phyloP scores from a whole-genome alignment of 2,113 vertebrate genomes.

The Hipposideros armiger region DNA sequence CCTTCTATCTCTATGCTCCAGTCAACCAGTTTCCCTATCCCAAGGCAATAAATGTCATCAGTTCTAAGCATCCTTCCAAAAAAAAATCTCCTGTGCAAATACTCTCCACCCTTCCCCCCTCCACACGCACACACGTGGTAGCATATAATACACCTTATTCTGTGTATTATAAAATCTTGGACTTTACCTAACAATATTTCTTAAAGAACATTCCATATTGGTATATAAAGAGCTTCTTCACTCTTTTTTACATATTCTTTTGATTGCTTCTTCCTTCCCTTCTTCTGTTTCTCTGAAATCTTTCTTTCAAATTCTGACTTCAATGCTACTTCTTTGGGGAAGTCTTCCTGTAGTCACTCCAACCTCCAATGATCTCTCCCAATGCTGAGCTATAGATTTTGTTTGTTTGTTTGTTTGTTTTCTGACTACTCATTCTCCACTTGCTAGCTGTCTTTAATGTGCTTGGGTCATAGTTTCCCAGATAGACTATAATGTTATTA shows the following conservation, averaged over 20 bases:
- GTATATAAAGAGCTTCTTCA: not conserved
- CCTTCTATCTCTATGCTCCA: not conserved
- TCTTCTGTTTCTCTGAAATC: not conserved
- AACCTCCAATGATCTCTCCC: not conserved
- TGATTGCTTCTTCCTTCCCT: not conserved
- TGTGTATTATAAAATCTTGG: not conserved
- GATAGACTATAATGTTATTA: not conserved
- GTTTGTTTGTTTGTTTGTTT: not conserved
- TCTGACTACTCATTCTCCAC: not conserved
- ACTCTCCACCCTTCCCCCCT: not conserved
- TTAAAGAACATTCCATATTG: not conserved
- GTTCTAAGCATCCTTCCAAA: not conserved
- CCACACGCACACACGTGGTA: too few relatives aligned
- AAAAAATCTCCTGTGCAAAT: not conserved
- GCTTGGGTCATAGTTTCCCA: not conserved
- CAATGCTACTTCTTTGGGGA: not conserved
- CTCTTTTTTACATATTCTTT: not conserved
- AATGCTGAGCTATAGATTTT: not conserved
- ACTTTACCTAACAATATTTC: not conserved
- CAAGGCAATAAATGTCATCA: not conserved
- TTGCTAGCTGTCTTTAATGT: not conserved
- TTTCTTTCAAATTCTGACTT: slow-evolving; percentile 41
- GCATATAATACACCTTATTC: not conserved
- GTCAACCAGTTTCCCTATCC: not conserved
- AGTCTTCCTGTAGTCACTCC: not conserved